Conservation (phyloP, 2,113 vertebrate species). For the Misgurnus mizolepis region DNA sequence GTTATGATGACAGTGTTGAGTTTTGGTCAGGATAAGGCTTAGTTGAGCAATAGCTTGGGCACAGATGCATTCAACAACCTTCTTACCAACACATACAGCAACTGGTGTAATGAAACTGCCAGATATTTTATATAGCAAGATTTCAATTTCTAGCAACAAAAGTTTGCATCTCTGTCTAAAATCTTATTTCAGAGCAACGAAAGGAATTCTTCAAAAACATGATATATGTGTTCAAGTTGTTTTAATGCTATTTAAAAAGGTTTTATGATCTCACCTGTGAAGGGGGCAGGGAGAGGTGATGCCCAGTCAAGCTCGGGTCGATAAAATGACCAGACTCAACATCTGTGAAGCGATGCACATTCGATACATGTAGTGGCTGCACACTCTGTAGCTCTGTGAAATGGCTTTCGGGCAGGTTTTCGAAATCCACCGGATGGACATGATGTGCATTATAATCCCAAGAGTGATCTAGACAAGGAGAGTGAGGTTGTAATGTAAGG, state of each 20-base stretch:
- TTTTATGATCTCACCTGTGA: conserved; percentile 64
- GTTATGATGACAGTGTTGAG: conserved; percentile 50
- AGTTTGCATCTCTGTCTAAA: too few relatives aligned
- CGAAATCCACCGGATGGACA: conserved; percentile 85
- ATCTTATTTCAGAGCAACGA: too few relatives aligned
- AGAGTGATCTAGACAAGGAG: conserved; percentile 79
- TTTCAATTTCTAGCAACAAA: too few relatives aligned
- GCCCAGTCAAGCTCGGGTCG: conserved; percentile 78
- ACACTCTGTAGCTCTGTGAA: conserved; percentile 97
- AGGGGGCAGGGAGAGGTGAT: conserved; percentile 70
- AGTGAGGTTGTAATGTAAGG: conserved; percentile 32
- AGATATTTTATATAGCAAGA: not conserved
- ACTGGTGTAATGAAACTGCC: conserved; percentile 1
- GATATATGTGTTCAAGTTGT: not conserved
- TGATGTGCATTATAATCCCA: conserved; percentile 89
- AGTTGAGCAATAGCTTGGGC: conserved; percentile 56
- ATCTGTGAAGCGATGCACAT: conserved; percentile 85
- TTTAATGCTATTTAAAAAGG: not conserved
- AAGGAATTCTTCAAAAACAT: too few relatives aligned
- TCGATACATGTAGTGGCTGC: conserved; percentile 84
- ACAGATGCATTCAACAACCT: conserved; percentile 47
- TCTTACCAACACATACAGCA: not conserved
- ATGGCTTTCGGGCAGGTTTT: conserved; percentile 87
- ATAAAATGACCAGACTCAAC: conserved; percentile 85
- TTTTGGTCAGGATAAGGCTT: conserved; percentile 57